These are phyloP conservation scores for Gymnogyps californianus DNA, from an alignment of 2,113 vertebrate species.

Conservation along the genomic window DNA sequence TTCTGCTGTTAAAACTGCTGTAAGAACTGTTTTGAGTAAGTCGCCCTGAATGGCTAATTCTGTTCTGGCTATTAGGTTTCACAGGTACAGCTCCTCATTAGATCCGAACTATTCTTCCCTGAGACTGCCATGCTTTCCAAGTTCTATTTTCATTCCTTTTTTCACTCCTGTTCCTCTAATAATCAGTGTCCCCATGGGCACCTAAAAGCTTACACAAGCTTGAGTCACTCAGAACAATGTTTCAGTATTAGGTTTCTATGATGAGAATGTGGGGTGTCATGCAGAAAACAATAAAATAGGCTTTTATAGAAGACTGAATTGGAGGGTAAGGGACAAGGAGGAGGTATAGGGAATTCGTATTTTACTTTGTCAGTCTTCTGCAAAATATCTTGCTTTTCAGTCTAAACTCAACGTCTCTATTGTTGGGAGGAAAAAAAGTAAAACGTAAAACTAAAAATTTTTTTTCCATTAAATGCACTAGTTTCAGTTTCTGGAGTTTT, in stretches of 20 bases:
- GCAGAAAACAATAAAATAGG: background rate
- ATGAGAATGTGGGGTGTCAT: background rate
- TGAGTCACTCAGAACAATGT: background rate
- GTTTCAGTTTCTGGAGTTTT: background rate
- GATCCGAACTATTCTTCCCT: background rate
- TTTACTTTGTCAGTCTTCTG: background rate
- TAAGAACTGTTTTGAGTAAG: conserved; percentile 7
- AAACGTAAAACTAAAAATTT: background rate
- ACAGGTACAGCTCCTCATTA: conserved; percentile 17
- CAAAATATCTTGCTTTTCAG: background rate
- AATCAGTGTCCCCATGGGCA: background rate
- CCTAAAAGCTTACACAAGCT: background rate
- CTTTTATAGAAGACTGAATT: background rate
- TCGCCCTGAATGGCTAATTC: background rate
- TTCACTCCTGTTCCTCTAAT: background rate
- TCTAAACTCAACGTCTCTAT: background rate
- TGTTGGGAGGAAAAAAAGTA: background rate
- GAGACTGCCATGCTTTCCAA: background rate
- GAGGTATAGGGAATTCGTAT: background rate
- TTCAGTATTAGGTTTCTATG: background rate
- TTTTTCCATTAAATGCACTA: background rate
- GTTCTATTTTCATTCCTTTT: background rate
- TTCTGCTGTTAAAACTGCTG: conserved; percentile 15
- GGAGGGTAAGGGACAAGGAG: background rate
- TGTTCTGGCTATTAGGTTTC: background rate